Conservation (phyloP, 30 jellyfish, hydroid and myxozoan genomes). For the Phacellophora camtschatica region DNA sequence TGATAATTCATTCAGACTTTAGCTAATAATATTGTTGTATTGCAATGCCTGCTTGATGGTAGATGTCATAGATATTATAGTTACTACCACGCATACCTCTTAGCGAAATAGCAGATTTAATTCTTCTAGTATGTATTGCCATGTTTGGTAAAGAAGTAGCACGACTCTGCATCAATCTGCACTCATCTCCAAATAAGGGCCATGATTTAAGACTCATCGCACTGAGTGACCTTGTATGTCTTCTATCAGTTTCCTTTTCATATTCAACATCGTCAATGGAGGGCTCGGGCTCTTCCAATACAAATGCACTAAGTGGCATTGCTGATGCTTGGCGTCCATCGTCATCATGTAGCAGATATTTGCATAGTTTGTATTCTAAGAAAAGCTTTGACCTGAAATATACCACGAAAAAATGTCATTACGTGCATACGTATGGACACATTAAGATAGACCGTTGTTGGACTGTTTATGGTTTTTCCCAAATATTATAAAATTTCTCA, state of each 20-base stretch:
- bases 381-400: conserved; percentile 48
- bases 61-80: too few relatives aligned
- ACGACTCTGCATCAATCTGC: conserved; percentile 23
- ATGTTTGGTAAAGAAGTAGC: conserved; percentile 57
- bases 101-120: not conserved
- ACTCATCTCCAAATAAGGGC: conserved; percentile 45
- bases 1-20: too few relatives aligned
- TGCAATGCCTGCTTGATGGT: too few relatives aligned
- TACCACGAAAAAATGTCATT: too few relatives aligned
- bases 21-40: too few relatives aligned
- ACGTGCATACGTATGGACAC: too few relatives aligned
- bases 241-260: not conserved
- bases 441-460: too few relatives aligned
- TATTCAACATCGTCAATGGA: not conserved
- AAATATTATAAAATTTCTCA: too few relatives aligned
- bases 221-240: not conserved
- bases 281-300: not conserved
- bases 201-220: conserved; percentile 47
- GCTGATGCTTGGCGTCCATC: conserved; percentile 38
- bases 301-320: conserved; percentile 11
- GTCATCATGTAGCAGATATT: conserved; percentile 21
- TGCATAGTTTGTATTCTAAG: conserved; percentile 59
- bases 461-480: too few relatives aligned
- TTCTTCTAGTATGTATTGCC: not conserved
- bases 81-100: not conserved